Evolutionary conservation across 2,888 invertebrate species (phyloP), one percentile per base, ranked within the genome.

Genomic region (Quadroppia sp.): DNA sequence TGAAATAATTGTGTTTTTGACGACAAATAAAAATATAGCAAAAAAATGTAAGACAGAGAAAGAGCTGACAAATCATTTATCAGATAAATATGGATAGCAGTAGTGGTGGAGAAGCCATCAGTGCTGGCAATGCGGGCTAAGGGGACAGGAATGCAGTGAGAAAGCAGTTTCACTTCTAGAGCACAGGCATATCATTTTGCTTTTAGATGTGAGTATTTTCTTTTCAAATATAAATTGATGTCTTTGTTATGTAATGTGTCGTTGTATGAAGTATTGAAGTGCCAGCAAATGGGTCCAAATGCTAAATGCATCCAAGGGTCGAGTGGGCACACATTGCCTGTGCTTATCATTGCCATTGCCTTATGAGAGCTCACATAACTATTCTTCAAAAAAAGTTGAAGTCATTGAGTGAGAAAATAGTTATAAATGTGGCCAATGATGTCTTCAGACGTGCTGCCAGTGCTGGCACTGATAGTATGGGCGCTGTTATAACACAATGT

Each of bases 181-280:
- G 25, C 36, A 30, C 20, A 20, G 42, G 67, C 40, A 67, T 67
- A 67, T 67, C 67, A 67, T 67, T 67, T 67, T 67, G 17, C n/a
- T 67, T 40, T 42, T 40, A 40, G 40, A 42, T 67, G 23, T 61
- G 53, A 32, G 17, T 67, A n/a, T 67, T 40, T 67, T 67, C 40
- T 67, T 67, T 67, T 36, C 36, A 67, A 67, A 67, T 67, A 67
- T 67, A 67, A 67, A 67, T 67, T 67, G 67, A 67, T 67, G 67
- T 67, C 67, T 67, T 67, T 67, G 67, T 67, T 67, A 40, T 67
- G 67, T 67, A 67, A 67, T 67, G 67, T 67, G 67, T 67, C 67
- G 67, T 9, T n/a, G 9, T 67, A 67, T 67, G 36, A 20, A 42
- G 67, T 40, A 67, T 67, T 42, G 67, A 67, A 67, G 67, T 67